phyloP scores from a whole-genome alignment of 2,797 vertebrate species.

The Dallia pectoralis region DNA sequence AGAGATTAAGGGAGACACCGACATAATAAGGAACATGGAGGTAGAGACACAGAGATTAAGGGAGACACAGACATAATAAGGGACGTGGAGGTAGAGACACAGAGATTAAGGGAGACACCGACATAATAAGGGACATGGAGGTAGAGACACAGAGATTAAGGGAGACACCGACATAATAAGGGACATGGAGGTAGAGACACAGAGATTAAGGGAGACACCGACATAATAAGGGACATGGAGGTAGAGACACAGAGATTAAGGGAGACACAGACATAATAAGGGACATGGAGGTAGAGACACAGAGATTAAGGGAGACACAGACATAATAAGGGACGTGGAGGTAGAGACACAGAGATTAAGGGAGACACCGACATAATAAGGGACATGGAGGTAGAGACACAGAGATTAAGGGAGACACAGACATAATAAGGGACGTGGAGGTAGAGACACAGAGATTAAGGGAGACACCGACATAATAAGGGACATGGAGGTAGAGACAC shows the following conservation, averaged over 20 bases:
- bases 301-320: constrained; percentile 1
- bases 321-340: too few species aligned
- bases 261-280: not conserved
- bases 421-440: too few species aligned
- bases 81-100: constrained; percentile 21
- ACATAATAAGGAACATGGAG: too few species aligned
- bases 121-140: too few species aligned
- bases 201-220: constrained; percentile 1
- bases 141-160: not conserved
- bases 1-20: constrained; percentile 1
- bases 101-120: constrained; percentile 1
- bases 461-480: not conserved
- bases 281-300: constrained; percentile 16
- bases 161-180: not conserved
- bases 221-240: too few species aligned
- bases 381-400: constrained; percentile 16
- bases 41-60: not conserved
- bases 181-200: constrained; percentile 16
- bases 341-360: not conserved
- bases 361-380: not conserved
- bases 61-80: not conserved
- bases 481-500: constrained; percentile 16
- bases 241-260: not conserved
- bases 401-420: constrained; percentile 1
- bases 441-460: not conserved